These are phyloP conservation scores for Trichechus manatus DNA, from an alignment of 2,113 vertebrate genomes.

Conservation along the genomic window DNA sequence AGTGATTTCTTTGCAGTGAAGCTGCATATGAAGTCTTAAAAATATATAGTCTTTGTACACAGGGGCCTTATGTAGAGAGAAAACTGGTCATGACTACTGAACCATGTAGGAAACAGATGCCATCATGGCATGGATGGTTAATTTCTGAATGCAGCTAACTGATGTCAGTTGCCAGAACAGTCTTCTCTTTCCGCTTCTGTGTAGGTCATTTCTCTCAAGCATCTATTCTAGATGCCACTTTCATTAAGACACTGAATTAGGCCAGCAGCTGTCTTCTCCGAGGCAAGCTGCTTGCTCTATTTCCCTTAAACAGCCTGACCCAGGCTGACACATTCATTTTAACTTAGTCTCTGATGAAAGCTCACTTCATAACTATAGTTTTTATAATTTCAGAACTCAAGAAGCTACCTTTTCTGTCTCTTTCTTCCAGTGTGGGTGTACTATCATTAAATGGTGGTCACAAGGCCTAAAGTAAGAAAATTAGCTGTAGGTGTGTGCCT, in stretches of 20 bases:
- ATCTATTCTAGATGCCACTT: background rate
- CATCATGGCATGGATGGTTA: background rate
- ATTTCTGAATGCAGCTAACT: background rate
- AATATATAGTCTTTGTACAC: background rate
- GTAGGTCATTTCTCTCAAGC: background rate
- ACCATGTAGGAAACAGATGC: background rate
- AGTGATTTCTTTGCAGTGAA: background rate
- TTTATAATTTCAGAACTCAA: background rate
- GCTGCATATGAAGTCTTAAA: background rate
- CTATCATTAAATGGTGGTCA: background rate
- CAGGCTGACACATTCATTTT: background rate
- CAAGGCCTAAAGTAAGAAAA: background rate
- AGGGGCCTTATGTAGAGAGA: background rate
- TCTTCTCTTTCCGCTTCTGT: background rate
- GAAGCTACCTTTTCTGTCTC: background rate
- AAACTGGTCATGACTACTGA: background rate
- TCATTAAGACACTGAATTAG: background rate
- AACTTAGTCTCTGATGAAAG: conserved; percentile 13
- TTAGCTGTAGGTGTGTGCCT: background rate
- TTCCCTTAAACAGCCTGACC: background rate
- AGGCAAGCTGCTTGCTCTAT: background rate
- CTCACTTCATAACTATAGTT: background rate
- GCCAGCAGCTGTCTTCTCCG: conserved; percentile 6
- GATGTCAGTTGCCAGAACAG: background rate
- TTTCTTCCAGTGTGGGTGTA: background rate